Evolutionary conservation across 2,797 vertebrate species (phyloP).

Genomic region (Malacoctenus gilli): DNA sequence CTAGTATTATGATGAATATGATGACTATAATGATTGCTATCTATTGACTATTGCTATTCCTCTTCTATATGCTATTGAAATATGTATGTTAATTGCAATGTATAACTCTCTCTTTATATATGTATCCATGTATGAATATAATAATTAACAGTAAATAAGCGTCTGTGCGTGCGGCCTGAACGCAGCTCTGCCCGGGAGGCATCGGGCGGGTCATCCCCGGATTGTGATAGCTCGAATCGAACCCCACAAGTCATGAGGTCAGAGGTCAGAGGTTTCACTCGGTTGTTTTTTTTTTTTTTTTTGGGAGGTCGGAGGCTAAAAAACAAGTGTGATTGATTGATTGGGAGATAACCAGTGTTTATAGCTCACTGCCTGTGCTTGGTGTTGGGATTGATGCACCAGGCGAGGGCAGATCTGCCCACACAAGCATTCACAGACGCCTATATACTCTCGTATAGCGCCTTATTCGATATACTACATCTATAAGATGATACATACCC

Average conservation of each 20-base stretch:
- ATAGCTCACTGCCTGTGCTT: conserved; percentile 52
- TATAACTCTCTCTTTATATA: conserved; percentile 86
- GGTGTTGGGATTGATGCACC: conserved; percentile 27
- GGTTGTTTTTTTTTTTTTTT: conserved; percentile 5
- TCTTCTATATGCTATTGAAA: conserved; percentile 87
- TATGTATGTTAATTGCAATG: conserved; percentile 86
- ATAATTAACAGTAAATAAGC: conserved; percentile 80
- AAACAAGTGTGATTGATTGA: conserved; percentile 6
- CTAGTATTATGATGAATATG: conserved; percentile 82
- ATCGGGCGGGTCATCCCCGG: conserved; percentile 35
- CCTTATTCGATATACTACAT: conserved; percentile 84
- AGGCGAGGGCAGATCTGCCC: conserved; percentile 57
- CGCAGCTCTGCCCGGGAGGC: conserved; percentile 62
- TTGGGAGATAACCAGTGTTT: conserved; percentile 11
- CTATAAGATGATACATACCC: conserved; percentile 84
- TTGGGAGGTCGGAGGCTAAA: conserved; percentile 10
- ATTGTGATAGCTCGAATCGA: conserved; percentile 7
- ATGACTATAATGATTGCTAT: conserved; percentile 83
- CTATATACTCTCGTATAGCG: conserved; percentile 82
- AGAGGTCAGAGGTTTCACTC: neutral
- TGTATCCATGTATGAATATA: conserved; percentile 86
- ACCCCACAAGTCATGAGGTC: conserved; percentile 1
- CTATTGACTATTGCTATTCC: conserved; percentile 83
- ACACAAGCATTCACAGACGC: conserved; percentile 74
- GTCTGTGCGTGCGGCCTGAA: conserved; percentile 75